These are phyloP conservation scores for Cassiopea andromeda DNA, from an alignment of 30 jellyfish, hydroid and myxozoan species.

Conservation along the genomic window DNA sequence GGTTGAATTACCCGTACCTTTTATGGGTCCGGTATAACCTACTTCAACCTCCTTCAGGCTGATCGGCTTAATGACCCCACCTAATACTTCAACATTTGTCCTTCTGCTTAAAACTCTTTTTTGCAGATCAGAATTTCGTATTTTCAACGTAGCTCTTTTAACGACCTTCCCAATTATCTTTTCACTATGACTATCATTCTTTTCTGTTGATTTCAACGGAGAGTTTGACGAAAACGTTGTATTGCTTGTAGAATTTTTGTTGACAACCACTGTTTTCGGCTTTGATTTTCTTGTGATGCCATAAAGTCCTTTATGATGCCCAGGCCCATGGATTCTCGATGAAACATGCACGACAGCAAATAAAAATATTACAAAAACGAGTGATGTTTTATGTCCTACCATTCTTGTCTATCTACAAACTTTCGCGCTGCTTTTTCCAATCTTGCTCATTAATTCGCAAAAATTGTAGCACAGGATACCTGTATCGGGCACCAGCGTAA, in stretches of 20 bases:
- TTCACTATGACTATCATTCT: not conserved
- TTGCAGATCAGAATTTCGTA: not conserved
- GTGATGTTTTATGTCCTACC: too few species aligned
- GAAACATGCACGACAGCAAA: not conserved
- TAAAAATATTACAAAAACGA: not conserved
- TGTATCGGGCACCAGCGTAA: slow-evolving; percentile 8
- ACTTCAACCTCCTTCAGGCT: slow-evolving; percentile 16
- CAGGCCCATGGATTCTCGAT: slow-evolving; percentile 7
- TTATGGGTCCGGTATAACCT: not conserved
- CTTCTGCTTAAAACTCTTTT: not conserved
- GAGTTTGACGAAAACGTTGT: not conserved
- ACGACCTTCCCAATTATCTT: not conserved
- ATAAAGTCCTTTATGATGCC: slow-evolving; percentile 49
- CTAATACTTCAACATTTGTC: not conserved
- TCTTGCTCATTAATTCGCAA: not conserved
- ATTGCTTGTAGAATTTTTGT: not conserved
- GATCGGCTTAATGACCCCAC: not conserved
- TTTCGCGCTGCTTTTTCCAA: not conserved
- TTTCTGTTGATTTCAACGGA: not conserved
- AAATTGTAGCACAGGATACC: not conserved
- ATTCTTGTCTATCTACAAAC: not conserved
- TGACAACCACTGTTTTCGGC: not conserved
- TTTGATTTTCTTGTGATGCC: slow-evolving; percentile 23
- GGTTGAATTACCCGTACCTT: slow-evolving; percentile 11
- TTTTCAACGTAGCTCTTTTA: not conserved